phyloP scores from a whole-genome alignment of 92 coral and sea anemone species.

The Desmophyllum pertusum region DNA sequence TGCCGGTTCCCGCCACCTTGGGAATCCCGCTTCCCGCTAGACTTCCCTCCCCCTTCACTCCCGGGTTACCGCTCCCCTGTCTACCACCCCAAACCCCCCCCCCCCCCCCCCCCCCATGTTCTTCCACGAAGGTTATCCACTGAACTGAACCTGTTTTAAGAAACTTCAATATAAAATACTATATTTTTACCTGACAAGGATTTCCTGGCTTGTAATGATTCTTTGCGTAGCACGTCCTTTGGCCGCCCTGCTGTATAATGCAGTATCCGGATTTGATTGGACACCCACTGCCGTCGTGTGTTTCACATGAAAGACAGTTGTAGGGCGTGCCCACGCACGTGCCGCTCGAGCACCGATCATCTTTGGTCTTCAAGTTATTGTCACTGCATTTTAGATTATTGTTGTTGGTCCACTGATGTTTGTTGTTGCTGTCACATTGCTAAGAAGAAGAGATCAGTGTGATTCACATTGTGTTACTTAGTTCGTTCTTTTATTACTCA shows the following conservation, averaged over 20 bases:
- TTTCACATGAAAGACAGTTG: conserved; percentile 83
- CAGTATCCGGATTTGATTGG: conserved; percentile 74
- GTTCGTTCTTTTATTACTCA: too few relatives aligned
- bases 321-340: conserved; percentile 84
- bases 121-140: too few relatives aligned
- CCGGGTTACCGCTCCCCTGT: too few relatives aligned
- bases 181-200: conserved; percentile 80
- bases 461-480: not conserved
- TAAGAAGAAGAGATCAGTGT: conserved; percentile 11
- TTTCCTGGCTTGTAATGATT: conserved; percentile 82
- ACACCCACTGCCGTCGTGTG: conserved; percentile 85
- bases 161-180: too few relatives aligned
- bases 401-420: conserved; percentile 78
- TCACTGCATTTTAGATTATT: conserved; percentile 86
- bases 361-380: conserved; percentile 70
- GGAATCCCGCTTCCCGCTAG: too few relatives aligned
- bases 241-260: conserved; percentile 62
- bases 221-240: conserved; percentile 67
- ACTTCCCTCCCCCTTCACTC: too few relatives aligned
- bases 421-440: conserved; percentile 94
- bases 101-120: too few relatives aligned
- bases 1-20: too few relatives aligned
- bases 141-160: too few relatives aligned
- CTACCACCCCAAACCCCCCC: too few relatives aligned
- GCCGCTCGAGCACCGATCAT: conserved; percentile 83